A percentile compares a stretch with the other conserved stretches of the same genome.
Evolutionary conservation across 2,113 vertebrate species (phyloP).

Genomic region (Psammodynastes pulverulentus): DNA sequence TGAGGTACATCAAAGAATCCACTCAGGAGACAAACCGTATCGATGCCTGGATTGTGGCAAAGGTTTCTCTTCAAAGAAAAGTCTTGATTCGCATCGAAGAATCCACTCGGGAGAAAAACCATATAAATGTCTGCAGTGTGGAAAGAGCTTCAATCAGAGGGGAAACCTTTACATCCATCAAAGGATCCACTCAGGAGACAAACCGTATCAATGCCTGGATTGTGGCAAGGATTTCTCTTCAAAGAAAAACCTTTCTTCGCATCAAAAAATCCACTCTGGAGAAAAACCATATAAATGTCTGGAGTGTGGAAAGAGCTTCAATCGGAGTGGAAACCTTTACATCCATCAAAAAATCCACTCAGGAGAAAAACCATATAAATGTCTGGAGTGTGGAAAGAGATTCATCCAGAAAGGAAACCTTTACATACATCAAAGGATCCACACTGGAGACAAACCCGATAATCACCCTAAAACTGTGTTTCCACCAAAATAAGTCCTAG

Average conservation of each 20-base stretch:
- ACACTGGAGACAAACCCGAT: background rate
- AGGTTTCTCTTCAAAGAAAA: background rate
- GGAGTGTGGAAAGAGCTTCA: no score
- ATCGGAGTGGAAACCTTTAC: rapidly evolving
- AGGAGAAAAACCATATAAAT: no score
- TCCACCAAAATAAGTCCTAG: no score
- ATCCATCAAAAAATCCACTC: background rate
- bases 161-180: background rate
- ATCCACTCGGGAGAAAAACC: background rate
- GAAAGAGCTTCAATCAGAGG: background rate
- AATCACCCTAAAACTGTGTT: no score
- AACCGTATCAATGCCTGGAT: no score
- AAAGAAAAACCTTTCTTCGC: rapidly evolving
- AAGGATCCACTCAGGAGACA: no score
- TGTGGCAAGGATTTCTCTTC: no score
- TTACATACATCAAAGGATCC: background rate
- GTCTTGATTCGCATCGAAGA: background rate
- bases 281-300: no score
- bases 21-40: background rate
- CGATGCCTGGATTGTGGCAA: background rate
- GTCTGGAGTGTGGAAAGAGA: no score
- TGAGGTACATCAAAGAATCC: background rate
- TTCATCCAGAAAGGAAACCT: no score
- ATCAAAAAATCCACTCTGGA: background rate
- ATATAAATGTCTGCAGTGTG: background rate